These are phyloP conservation scores for Antheraea mylitta DNA, from an alignment of 1,140 invertebrate genomes.

Conservation along the genomic window DNA sequence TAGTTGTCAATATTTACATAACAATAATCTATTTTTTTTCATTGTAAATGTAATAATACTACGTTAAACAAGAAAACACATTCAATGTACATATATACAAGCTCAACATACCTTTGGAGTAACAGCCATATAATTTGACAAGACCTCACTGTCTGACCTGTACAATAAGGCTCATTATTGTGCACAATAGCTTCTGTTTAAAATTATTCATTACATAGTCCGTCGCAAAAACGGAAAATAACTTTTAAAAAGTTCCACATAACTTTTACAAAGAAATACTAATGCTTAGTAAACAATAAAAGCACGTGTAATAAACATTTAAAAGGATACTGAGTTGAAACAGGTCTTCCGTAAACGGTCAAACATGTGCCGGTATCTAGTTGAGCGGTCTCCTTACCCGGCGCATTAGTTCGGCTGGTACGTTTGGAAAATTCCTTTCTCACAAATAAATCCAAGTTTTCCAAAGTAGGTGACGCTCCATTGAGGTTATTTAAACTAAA, in stretches of 20 bases:
- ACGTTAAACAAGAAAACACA: too few relatives aligned
- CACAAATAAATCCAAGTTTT: constrained; percentile 80
- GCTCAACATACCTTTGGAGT: constrained; percentile 63
- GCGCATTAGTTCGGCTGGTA: constrained; percentile 46
- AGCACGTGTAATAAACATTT: constrained; percentile 53
- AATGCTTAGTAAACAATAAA: constrained; percentile 21
- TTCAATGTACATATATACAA: constrained; percentile 11
- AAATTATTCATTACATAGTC: not conserved
- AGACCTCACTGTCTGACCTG: constrained; percentile 68
- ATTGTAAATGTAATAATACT: too few relatives aligned
- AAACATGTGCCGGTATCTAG: constrained; percentile 56
- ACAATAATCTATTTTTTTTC: too few relatives aligned
- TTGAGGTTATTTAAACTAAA: constrained; percentile 81
- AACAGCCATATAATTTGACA: constrained; percentile 68
- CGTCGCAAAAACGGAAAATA: not conserved
- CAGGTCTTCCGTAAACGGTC: constrained; percentile 54
- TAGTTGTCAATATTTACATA: too few relatives aligned
- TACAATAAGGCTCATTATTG: constrained; percentile 44
- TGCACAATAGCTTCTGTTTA: not conserved
- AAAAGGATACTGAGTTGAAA: constrained; percentile 69
- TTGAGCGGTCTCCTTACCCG: constrained; percentile 47
- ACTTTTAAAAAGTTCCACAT: not conserved
- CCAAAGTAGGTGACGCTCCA: constrained; percentile 78
- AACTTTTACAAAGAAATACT: not conserved
- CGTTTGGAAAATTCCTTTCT: constrained; percentile 81